phyloP scores from a whole-genome alignment of 2,113 vertebrate species.

The Pomatostomus ruficeps region DNA sequence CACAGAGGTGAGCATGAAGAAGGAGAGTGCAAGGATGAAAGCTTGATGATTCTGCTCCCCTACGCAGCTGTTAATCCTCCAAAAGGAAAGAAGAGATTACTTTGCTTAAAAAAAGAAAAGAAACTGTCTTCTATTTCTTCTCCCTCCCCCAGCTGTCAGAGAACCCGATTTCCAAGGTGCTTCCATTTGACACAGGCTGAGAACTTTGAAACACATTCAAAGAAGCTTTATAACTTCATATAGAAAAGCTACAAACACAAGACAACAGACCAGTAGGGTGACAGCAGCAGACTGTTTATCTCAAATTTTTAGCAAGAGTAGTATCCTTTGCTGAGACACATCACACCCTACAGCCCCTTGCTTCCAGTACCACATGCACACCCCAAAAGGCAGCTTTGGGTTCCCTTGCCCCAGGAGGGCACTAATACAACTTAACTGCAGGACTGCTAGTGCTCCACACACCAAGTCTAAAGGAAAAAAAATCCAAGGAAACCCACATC shows the following conservation, averaged over 20 bases:
- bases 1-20: constrained; percentile 89
- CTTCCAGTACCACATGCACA: background rate
- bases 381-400: background rate
- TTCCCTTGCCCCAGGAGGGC: background rate
- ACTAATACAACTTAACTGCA: background rate
- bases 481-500: background rate
- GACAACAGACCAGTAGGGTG: background rate
- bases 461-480: background rate
- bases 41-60: constrained; percentile 91
- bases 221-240: background rate
- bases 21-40: constrained; percentile 87
- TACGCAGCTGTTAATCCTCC: constrained; percentile 97
- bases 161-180: background rate
- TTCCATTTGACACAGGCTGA: background rate
- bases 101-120: background rate
- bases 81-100: constrained; percentile 39
- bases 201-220: background rate
- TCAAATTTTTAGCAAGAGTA: background rate
- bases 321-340: background rate
- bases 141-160: background rate
- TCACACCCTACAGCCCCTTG: background rate
- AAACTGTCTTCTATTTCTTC: background rate
- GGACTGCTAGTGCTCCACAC: background rate
- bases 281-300: fast-evolving
- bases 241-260: background rate